Evolutionary conservation across 2,797 vertebrate genomes (phyloP), one percentile per base, ranked within the genome.

Genomic region (Gorsachius magnificus): DNA sequence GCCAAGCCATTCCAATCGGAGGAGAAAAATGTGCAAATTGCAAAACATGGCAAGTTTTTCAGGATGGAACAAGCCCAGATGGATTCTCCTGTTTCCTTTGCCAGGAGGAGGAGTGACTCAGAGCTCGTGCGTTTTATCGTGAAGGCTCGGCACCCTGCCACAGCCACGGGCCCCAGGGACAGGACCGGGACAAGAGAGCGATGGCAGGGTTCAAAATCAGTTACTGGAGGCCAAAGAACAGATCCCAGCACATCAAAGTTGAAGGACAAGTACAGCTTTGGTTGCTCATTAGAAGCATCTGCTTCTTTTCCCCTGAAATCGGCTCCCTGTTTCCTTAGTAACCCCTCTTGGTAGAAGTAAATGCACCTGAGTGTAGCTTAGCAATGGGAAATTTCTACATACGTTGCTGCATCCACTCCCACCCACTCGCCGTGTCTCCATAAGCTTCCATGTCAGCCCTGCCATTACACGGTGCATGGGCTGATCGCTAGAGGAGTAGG

Each of bases 311-410:
- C 8, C 76, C 54, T 68, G 78, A 83, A 95, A 78, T 72, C 33
- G 2, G 65, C 51, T 94, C 76, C 61, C 35, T 29, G 92, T 97
- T 96, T 94, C 90, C 95, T 87, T 96, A 96, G 96, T 89, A 94
- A 95, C 95, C 33, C 58, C 29, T 95, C 86, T 66, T 17, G 28
- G 66, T 11, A 36, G 79, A 56, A 83, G 43, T 17, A 45, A 65
- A 58, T 12, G 76, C 95, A 96, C 94, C 93, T 89, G 92, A 91
- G 89, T 1, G 29, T 35, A 56, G 88, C 53, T 86, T 22, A 75
- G 79, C 87, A 56, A 36, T 48, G 58, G 33, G 93, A 74, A 56
- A 13, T n/a, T 43, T 91, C 89, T 74, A 13, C 83, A 16, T 16
- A 12, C 24, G 0, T 17, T 10, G 46, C 64, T 53, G 28, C 83